Evolutionary conservation across 2,797 vertebrate species (phyloP), one percentile per base, ranked within the genome.

Genomic region (Acropternis orthonyx): DNA sequence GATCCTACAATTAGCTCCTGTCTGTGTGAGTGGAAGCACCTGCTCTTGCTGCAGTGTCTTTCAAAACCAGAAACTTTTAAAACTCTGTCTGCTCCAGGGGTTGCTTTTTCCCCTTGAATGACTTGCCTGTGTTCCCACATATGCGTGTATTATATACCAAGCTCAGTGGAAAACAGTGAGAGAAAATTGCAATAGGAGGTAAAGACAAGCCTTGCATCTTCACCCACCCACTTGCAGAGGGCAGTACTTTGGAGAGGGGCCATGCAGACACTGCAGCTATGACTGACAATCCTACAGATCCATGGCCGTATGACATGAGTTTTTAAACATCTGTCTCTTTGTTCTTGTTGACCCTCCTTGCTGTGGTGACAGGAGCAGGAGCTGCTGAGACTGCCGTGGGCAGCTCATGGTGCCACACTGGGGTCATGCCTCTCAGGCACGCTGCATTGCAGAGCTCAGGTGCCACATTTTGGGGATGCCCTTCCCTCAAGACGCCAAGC

Each of bases 1-100:
- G 27, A 81, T 86, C 94, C 97, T 93, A 94, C 95, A 97, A 93
- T 97, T 97, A 97, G 73, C 95, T 97, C 77, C 92, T 96, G 84
- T 96, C 95, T 93, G 51, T 78, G 72, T 68, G 93, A 92, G 76
- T 95, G 77, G 68, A 94, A 94, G 88, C 95, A 98, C 96, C 96
- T 97, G 96, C 90, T 97, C 71, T 79, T 86, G 73, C 89, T 62
- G 80, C 5, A 9, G 62, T 88, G 76, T 92, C 32, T 96, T 95
- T 92, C 87, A 96, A 96, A 97, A 76, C 56, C 32, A 27, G 54
- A 65, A 86, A 54, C 90, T 87, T 96, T 77, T 34, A 93, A 95
- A 81, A 26, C 28, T 49, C 34, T 91, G 36, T 83, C 85, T 91
- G 72, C 74, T 92, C 58, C 78, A 67, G 91, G 65, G 66, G 24